Evolutionary conservation across 2,888 invertebrate species (phyloP), one percentile per base, ranked within the genome.

Genomic region (Spodoptera littoralis): DNA sequence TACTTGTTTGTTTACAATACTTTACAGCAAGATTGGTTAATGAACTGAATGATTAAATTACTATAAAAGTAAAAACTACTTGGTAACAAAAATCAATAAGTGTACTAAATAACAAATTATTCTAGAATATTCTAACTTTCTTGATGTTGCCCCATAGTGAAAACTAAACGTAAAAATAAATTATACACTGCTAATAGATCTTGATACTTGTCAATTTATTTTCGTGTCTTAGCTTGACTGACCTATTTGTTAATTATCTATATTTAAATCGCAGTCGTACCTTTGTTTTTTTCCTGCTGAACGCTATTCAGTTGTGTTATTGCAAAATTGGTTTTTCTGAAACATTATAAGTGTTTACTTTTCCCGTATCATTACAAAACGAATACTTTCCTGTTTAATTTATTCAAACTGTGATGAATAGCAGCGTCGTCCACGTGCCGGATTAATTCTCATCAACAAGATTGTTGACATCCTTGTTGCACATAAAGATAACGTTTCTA

Each of bases 391-490:
- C 74, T 72, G 64, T 69, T 73, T 44, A 9, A 9, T 46, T 24
- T 47, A 30, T 56, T 44, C 58, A 45, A 50, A 54, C 12, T 56
- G 18, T 45, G 46, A 43, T 48, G 42, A 73, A 46, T 41, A 49
- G 58, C 49, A 59, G 54, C 50, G 53, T 48, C 43, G 30, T 57
- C 45, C 74, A 60, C 51, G 48, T 64, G 69, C 64, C 57, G 56
- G 50, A 57, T 69, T 43, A 36, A 49, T 55, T 64, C 47, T 70
- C 67, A 60, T 65, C 52, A 61, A 73, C 59, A 64, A 58, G 24
- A 67, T 64, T 64, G 52, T 67, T 65, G 66, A 62, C 67, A 77
- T 70, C 62, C 60, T 76, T 57, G 47, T 58, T 46, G 8, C 54
- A 57, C n/a, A n/a, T 46, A 49, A 11, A 63, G 62, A 51, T 73